These are phyloP conservation scores for Therioaphis trifolii DNA, from an alignment of 2,888 invertebrate species.

Conservation along the genomic window DNA sequence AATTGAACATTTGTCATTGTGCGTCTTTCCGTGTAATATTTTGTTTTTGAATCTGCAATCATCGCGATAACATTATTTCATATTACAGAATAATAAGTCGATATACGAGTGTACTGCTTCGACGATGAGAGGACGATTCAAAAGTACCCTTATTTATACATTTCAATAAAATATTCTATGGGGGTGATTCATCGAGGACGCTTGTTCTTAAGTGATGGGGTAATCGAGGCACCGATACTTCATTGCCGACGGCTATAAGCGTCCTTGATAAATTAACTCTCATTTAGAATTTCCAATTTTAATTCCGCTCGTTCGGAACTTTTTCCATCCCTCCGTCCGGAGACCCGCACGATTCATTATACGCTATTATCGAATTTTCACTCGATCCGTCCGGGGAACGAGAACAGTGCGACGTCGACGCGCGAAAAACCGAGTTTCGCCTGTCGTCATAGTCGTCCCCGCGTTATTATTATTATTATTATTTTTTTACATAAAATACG, in stretches of 20 bases:
- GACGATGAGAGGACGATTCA: slow-evolving; percentile 22
- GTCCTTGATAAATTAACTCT: slow-evolving; percentile 48
- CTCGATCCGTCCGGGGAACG: not conserved
- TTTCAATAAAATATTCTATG: slow-evolving; percentile 51
- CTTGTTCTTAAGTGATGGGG: slow-evolving; percentile 51
- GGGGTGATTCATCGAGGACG: slow-evolving; percentile 50
- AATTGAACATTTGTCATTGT: slow-evolving; percentile 8
- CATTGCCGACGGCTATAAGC: slow-evolving; percentile 41
- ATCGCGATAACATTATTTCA: not conserved
- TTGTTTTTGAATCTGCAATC: slow-evolving; percentile 24
- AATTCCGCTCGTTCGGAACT: not conserved
- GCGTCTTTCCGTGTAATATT: not conserved
- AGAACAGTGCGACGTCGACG: not conserved
- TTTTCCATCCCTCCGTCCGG: not conserved
- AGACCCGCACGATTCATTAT: not conserved
- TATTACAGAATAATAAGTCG: not conserved
- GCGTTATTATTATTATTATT: not conserved
- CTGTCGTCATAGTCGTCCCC: not conserved
- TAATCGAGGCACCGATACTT: slow-evolving; percentile 57
- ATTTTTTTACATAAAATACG: too few species aligned
- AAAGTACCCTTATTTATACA: slow-evolving; percentile 52
- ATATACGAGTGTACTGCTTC: not conserved
- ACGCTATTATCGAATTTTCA: not conserved
- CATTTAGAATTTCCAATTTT: slow-evolving; percentile 51
- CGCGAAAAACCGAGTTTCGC: not conserved